Conservation (phyloP, 1,140 invertebrate genomes). For the Psilanteris sp. region DNA sequence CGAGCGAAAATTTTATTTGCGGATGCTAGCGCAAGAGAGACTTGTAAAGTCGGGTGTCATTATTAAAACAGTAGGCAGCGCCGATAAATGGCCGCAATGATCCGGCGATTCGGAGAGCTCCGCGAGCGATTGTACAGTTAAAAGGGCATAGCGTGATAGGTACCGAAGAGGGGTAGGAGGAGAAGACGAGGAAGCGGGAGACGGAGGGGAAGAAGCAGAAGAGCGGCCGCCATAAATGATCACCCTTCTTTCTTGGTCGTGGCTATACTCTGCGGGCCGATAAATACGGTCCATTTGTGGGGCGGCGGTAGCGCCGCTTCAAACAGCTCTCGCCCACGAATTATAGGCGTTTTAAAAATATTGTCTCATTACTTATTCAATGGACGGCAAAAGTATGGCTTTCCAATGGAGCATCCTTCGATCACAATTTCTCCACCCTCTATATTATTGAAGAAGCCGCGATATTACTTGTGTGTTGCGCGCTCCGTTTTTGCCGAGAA, state of each 20-base stretch:
- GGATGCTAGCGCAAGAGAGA: constrained; percentile 36
- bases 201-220: constrained; percentile 23
- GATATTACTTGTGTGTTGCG: constrained; percentile 30
- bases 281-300: constrained; percentile 77
- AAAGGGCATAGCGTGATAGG: constrained; percentile 31
- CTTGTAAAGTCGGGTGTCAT: constrained; percentile 58
- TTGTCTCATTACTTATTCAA: constrained; percentile 80
- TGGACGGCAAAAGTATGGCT: constrained; percentile 76
- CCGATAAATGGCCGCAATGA: constrained; percentile 65
- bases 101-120: constrained; percentile 57
- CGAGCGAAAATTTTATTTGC: constrained; percentile 61
- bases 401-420: constrained; percentile 77
- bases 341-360: constrained; percentile 81
- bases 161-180: constrained; percentile 1
- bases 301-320: constrained; percentile 55
- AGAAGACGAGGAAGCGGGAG: constrained; percentile 3
- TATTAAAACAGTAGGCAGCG: constrained; percentile 65
- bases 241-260: constrained; percentile 72
- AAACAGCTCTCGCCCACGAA: constrained; percentile 71
- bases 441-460: constrained; percentile 77
- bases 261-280: constrained; percentile 79
- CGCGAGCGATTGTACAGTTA: constrained; percentile 57
- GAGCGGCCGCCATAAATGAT: constrained; percentile 71
- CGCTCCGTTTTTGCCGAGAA: constrained; percentile 27
- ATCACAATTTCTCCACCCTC: constrained; percentile 76